These are phyloP conservation scores for Chrysodeixis includens DNA, from an alignment of 2,888 invertebrate species.

Conservation along the genomic window DNA sequence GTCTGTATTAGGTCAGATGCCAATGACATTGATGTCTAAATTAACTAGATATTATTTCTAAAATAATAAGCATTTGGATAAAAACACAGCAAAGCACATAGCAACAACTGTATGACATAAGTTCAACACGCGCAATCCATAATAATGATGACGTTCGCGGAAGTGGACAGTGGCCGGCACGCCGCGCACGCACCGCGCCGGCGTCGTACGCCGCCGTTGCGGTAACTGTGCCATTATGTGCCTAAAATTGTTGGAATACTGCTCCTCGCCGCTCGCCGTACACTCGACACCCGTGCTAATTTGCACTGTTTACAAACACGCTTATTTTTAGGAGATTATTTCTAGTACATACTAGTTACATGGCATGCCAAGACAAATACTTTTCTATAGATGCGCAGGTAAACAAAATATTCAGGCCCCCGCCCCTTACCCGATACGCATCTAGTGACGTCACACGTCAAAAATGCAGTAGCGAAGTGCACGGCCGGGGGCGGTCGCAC, in stretches of 20 bases:
- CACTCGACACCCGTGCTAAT: constrained; percentile 40
- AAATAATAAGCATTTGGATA: not conserved
- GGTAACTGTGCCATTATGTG: constrained; percentile 46
- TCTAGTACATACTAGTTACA: constrained; percentile 33
- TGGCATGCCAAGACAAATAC: constrained; percentile 7
- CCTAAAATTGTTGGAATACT: constrained; percentile 37
- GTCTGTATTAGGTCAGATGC: constrained; percentile 9
- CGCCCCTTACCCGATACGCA: constrained; percentile 35
- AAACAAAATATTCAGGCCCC: constrained; percentile 34
- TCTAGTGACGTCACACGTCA: constrained; percentile 78
- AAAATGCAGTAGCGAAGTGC: constrained; percentile 85
- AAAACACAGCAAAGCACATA: constrained; percentile 32
- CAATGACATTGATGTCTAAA: constrained; percentile 31
- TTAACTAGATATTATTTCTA: constrained; percentile 8
- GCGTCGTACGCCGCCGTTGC: constrained; percentile 27
- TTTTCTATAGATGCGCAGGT: constrained; percentile 32
- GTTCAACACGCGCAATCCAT: constrained; percentile 72
- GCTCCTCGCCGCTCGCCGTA: constrained; percentile 28
- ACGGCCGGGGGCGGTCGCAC: constrained; percentile 81
- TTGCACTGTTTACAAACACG: constrained; percentile 59
- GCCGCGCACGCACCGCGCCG: constrained; percentile 27
- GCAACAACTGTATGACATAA: constrained; percentile 59
- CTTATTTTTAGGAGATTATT: constrained; percentile 58
- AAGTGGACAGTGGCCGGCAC: constrained; percentile 64
- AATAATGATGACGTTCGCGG: constrained; percentile 76